Evolutionary conservation across 2,113 vertebrate species (phyloP).

Genomic region (Corythaixoides concolor): DNA sequence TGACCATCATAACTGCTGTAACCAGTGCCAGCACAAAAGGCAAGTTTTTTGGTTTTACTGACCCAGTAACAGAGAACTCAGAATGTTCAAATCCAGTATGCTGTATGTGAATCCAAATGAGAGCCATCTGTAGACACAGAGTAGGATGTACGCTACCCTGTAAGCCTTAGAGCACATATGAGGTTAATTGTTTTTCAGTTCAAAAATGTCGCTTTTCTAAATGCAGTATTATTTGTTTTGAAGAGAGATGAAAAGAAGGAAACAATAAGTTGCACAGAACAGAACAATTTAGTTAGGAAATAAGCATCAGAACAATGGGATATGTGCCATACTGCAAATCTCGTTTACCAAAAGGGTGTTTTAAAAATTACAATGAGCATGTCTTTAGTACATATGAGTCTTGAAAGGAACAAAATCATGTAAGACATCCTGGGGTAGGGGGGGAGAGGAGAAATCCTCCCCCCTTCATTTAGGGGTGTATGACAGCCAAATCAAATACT

Average conservation of each 20-base stretch:
- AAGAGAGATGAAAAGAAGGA: constrained; percentile 58
- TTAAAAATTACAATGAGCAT: constrained; percentile 30
- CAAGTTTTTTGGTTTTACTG: not conserved
- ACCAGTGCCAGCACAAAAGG: not conserved
- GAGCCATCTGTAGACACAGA: constrained; percentile 47
- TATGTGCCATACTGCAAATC: constrained; percentile 44
- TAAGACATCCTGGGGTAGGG: not conserved
- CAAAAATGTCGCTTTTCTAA: constrained; percentile 61
- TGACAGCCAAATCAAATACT: constrained; percentile 41
- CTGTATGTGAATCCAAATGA: constrained; percentile 9
- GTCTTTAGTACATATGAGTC: not conserved
- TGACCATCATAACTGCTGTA: not conserved
- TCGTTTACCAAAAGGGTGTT: constrained; percentile 48
- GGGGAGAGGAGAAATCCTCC: not conserved
- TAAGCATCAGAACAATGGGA: constrained; percentile 44
- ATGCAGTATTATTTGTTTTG: constrained; percentile 53
- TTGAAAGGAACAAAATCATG: constrained; percentile 1
- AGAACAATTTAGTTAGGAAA: constrained; percentile 66
- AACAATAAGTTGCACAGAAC: constrained; percentile 57
- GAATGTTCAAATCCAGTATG: not conserved
- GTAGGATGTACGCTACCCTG: constrained; percentile 16
- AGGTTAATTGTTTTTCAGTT: constrained; percentile 46
- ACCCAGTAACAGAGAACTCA: not conserved
- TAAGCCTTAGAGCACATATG: constrained; percentile 2
- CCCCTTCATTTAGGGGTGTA: not conserved